Evolutionary conservation across 2,888 invertebrate genomes (phyloP).

Genomic region (Acheta domesticus): DNA sequence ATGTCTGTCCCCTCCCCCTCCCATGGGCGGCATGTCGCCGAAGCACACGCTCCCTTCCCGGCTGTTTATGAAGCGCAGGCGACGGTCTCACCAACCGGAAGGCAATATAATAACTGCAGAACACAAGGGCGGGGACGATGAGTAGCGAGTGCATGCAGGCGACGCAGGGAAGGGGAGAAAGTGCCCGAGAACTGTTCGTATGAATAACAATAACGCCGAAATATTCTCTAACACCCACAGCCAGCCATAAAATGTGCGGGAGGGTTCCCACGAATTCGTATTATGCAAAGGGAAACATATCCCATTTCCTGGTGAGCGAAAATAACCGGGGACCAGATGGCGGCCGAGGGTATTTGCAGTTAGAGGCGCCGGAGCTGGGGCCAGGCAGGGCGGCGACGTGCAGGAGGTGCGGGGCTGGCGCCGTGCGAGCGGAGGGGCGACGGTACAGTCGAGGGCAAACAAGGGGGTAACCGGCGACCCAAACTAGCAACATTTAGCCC

Average conservation of each 20-base stretch:
- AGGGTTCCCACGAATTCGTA: not conserved
- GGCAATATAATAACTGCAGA: not conserved
- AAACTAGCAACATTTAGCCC: too few relatives aligned
- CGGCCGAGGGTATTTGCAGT: not conserved
- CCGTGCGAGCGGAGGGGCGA: too few relatives aligned
- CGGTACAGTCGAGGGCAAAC: too few relatives aligned
- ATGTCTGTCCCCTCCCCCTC: too few relatives aligned
- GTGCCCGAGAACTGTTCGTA: conserved; percentile 9
- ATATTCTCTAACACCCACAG: conserved; percentile 8
- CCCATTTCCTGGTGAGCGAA: conserved; percentile 18
- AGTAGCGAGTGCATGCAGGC: not conserved
- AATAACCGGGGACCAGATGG: not conserved
- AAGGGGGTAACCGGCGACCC: too few relatives aligned
- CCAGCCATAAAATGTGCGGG: conserved; percentile 2
- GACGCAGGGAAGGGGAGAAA: too few relatives aligned
- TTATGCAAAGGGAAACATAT: conserved; percentile 18
- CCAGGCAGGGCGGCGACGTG: not conserved
- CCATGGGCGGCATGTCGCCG: too few relatives aligned
- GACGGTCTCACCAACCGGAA: not conserved
- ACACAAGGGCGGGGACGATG: not conserved
- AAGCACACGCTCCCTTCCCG: too few relatives aligned
- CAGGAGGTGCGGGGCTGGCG: not conserved
- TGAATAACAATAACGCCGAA: conserved; percentile 5
- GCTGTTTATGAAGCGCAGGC: too few relatives aligned
- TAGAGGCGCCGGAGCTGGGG: not conserved